A percentile compares a stretch with the other conserved stretches of the same genome.
phyloP scores from a whole-genome alignment of 2,797 vertebrate species.

The Anabas testudineus region DNA sequence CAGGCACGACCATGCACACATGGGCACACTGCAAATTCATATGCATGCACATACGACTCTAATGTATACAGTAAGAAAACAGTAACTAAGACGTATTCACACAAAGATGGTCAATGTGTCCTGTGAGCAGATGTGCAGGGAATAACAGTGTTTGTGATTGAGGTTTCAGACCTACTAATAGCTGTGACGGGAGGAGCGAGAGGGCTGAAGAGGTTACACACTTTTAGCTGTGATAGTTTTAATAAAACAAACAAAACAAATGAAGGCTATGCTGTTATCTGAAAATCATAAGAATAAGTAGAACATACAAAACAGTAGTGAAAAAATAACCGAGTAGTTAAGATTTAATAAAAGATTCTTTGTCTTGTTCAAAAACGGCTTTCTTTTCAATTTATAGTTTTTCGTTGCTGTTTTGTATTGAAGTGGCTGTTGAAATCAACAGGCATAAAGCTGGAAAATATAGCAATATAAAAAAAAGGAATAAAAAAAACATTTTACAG shows the following conservation, averaged over 20 bases:
- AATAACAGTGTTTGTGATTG: slow-evolving; percentile 39
- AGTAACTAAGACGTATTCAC: neutral
- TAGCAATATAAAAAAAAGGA: too few relatives aligned
- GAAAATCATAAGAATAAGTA: neutral
- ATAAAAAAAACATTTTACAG: neutral
- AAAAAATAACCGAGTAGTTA: slow-evolving; percentile 4
- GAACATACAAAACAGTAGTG: neutral
- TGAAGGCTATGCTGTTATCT: neutral
- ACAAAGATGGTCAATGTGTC: slow-evolving; percentile 3
- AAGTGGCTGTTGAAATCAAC: neutral
- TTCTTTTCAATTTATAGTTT: neutral
- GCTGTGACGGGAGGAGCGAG: slow-evolving; percentile 28
- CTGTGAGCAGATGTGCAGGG: slow-evolving; percentile 33
- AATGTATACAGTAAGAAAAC: slow-evolving; percentile 2
- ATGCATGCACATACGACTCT: slow-evolving; percentile 8
- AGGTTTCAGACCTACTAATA: slow-evolving; percentile 43
- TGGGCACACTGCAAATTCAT: slow-evolving; percentile 5
- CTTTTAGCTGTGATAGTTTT: neutral
- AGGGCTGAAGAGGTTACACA: slow-evolving; percentile 32
- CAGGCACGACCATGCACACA: slow-evolving; percentile 2
- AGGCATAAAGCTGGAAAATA: neutral
- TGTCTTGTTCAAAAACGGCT: neutral
- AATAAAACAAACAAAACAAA: neutral
- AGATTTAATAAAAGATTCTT: neutral
- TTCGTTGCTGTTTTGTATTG: neutral